Evolutionary conservation across 2,888 invertebrate species (phyloP).

Genomic region (Synergus japonicus): DNA sequence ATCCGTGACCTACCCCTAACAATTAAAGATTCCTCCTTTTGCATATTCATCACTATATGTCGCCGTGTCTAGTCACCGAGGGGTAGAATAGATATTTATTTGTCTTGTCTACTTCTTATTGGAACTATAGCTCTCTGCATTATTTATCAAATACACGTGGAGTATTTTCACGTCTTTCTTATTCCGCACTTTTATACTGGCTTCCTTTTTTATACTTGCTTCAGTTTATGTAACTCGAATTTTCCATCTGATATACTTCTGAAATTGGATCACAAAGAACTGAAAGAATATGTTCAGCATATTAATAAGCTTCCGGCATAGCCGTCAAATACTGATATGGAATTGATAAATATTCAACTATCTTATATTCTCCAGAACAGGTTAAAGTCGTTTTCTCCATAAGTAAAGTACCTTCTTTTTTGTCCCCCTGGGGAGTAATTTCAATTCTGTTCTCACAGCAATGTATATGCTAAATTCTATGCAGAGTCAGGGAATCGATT

Average conservation of each 20-base stretch:
- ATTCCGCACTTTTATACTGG: not conserved
- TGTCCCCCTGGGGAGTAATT: not conserved
- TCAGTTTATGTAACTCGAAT: not conserved
- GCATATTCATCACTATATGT: not conserved
- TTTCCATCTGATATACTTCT: not conserved
- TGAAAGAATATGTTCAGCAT: not conserved
- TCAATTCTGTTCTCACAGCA: not conserved
- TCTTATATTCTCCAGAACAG: not conserved
- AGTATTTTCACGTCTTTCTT: too few species aligned
- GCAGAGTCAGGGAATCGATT: not conserved
- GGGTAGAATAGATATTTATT: slow-evolving; percentile 20
- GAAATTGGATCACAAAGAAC: not conserved
- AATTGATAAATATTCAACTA: slow-evolving; percentile 1
- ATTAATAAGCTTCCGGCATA: not conserved
- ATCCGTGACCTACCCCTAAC: slow-evolving; percentile 57
- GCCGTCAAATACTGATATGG: not conserved
- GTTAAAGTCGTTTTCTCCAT: not conserved
- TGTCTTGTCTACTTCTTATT: not conserved
- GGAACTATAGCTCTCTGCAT: slow-evolving; percentile 10
- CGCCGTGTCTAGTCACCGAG: not conserved
- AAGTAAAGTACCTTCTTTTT: not conserved
- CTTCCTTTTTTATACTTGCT: not conserved
- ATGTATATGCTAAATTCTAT: not conserved
- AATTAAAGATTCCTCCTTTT: slow-evolving; percentile 48
- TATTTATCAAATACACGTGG: not conserved